These are phyloP conservation scores for Turdus rufiventris DNA, from an alignment of 2,113 vertebrate species.

Conservation along the genomic window DNA sequence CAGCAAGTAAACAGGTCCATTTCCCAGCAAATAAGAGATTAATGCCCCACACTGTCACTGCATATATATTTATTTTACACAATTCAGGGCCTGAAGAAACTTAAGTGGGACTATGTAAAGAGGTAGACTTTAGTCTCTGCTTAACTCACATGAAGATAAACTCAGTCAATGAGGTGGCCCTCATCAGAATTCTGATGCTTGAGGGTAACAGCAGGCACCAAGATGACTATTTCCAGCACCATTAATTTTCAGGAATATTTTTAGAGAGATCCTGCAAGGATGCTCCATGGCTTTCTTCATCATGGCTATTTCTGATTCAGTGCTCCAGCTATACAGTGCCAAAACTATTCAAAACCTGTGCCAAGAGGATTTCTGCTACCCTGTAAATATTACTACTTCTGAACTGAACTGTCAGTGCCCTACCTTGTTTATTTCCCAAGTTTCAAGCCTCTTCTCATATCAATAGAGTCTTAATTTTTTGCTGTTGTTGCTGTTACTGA, in stretches of 20 bases:
- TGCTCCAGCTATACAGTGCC: neutral
- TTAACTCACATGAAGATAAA: neutral
- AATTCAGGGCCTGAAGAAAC: neutral
- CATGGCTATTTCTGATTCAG: neutral
- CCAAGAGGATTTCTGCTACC: neutral
- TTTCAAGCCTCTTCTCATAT: neutral
- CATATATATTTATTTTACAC: neutral
- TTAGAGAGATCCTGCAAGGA: neutral
- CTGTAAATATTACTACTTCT: neutral
- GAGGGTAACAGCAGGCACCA: neutral
- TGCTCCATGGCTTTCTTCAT: neutral
- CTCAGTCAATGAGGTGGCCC: neutral
- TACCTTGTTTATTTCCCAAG: neutral
- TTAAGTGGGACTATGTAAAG: neutral
- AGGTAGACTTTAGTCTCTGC: neutral
- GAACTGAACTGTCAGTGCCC: neutral
- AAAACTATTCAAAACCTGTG: neutral
- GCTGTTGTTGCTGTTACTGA: neutral
- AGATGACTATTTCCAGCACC: neutral
- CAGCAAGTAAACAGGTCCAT: neutral
- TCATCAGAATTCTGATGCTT: neutral
- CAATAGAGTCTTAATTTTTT: neutral
- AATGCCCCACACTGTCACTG: neutral
- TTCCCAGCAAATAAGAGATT: neutral
- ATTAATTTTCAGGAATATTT: constrained; percentile 1